A percentile compares a stretch with the other conserved stretches of the same genome.
Evolutionary conservation across 1,140 invertebrate species (phyloP).

Genomic region (Mycetomoellerius zeteki): DNA sequence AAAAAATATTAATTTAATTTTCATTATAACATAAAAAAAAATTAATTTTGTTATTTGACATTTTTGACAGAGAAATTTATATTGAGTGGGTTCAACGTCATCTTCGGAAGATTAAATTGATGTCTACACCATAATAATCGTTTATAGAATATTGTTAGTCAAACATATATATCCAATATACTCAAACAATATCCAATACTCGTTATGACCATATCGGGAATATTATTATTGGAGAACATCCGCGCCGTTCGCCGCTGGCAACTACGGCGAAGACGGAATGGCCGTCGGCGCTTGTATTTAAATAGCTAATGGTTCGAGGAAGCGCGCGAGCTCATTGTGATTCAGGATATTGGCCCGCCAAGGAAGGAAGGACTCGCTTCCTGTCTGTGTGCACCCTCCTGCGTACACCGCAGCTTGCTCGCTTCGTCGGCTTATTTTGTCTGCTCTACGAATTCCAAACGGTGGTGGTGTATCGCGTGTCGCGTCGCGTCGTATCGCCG

Average conservation of each 20-base stretch:
- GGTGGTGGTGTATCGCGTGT: too few species aligned
- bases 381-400: slow-evolving; percentile 76
- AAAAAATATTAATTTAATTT: too few species aligned
- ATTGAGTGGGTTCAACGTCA: too few species aligned
- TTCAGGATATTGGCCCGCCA: slow-evolving; percentile 83
- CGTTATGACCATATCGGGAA: not conserved
- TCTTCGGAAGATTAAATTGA: not conserved
- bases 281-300: slow-evolving; percentile 71
- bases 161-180: not conserved
- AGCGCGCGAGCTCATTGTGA: slow-evolving; percentile 80
- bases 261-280: slow-evolving; percentile 30
- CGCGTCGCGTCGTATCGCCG: too few species aligned
- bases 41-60: too few species aligned
- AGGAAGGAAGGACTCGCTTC: slow-evolving; percentile 80
- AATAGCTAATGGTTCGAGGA: slow-evolving; percentile 81
- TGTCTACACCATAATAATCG: not conserved
- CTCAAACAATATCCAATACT: not conserved
- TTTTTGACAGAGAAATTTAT: too few species aligned
- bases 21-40: too few species aligned
- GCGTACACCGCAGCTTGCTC: slow-evolving; percentile 48
- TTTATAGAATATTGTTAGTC: not conserved
- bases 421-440: slow-evolving; percentile 38
- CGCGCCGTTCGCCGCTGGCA: not conserved
- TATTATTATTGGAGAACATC: slow-evolving; percentile 12
- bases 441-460: slow-evolving; percentile 49